phyloP scores from a whole-genome alignment of 2,888 invertebrate genomes.

The Quadriops clusia region DNA sequence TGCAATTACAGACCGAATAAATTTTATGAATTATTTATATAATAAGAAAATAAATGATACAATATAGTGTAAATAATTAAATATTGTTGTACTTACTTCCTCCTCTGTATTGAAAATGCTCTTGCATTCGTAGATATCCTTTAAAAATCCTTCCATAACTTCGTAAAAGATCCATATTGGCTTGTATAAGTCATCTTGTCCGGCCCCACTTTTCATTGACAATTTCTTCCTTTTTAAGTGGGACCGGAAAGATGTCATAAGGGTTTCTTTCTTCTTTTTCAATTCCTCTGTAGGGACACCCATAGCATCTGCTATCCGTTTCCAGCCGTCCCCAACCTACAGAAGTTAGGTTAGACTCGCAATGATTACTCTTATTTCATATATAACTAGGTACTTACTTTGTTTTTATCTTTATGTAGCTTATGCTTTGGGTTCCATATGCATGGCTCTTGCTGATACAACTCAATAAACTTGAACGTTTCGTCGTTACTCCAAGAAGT shows the following conservation, averaged over 20 bases:
- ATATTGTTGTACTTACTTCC: constrained; percentile 2
- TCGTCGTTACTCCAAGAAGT: no score
- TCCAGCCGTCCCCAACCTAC: constrained; percentile 10
- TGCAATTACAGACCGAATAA: no score
- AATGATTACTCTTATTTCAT: no score
- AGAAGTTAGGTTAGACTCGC: no score
- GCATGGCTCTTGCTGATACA: no score
- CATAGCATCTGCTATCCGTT: constrained; percentile 5
- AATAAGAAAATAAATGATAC: no score
- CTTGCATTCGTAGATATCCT: constrained; percentile 7
- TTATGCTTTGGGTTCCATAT: no score
- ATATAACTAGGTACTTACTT: no score
- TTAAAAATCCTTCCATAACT: constrained; percentile 7
- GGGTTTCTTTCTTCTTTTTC: constrained; percentile 9
- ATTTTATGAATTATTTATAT: no score
- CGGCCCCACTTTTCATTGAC: constrained; percentile 1
- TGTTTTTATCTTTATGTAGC: no score
- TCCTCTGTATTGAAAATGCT: constrained; percentile 6
- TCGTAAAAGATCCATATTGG: constrained; percentile 9
- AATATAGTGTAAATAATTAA: constrained; percentile 1
- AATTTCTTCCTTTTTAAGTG: constrained; percentile 6
- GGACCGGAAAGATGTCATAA: constrained; percentile 8
- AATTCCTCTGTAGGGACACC: constrained; percentile 8
- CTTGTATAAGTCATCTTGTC: constrained; percentile 9
- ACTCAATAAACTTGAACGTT: no score